Percentiles rank a stretch among this genome's conserved stretches.
phyloP scores from a whole-genome alignment of 2,888 invertebrate genomes.

The Stenolophus ochropezus region DNA sequence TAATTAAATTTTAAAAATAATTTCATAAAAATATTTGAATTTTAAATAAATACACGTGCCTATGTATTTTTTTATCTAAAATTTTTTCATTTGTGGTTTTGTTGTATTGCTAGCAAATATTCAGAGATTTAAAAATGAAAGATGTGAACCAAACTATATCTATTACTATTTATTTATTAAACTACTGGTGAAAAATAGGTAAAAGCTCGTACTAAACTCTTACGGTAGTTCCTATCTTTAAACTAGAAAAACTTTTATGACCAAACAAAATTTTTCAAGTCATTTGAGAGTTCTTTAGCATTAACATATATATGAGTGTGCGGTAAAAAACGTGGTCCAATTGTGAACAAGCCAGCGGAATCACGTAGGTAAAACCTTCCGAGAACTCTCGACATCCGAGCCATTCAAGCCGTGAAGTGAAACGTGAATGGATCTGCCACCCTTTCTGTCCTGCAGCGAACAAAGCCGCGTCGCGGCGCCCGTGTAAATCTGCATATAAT shows the following conservation, averaged over 20 bases:
- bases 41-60: too few species aligned
- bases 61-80: too few species aligned
- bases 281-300: neutral
- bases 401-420: slow-evolving; percentile 50
- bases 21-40: too few species aligned
- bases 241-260: neutral
- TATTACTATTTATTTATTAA: too few species aligned
- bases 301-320: neutral
- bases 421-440: slow-evolving; percentile 49
- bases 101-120: too few species aligned
- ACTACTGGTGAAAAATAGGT: too few species aligned
- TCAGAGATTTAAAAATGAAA: too few species aligned
- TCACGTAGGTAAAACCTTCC: neutral
- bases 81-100: too few species aligned
- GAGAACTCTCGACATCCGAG: slow-evolving; percentile 16
- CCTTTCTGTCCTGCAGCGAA: neutral
- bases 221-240: neutral
- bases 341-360: slow-evolving; percentile 23
- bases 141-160: too few species aligned
- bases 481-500: slow-evolving; percentile 55
- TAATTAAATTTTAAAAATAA: too few species aligned
- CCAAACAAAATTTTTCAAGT: neutral
- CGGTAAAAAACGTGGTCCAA: neutral
- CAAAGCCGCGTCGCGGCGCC: slow-evolving; percentile 7
- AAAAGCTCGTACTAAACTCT: too few species aligned